A percentile compares a stretch with the other conserved stretches of the same genome.
These are phyloP conservation scores for Bombus fervidus DNA, from an alignment of 1,140 invertebrate species.

Conservation along the genomic window DNA sequence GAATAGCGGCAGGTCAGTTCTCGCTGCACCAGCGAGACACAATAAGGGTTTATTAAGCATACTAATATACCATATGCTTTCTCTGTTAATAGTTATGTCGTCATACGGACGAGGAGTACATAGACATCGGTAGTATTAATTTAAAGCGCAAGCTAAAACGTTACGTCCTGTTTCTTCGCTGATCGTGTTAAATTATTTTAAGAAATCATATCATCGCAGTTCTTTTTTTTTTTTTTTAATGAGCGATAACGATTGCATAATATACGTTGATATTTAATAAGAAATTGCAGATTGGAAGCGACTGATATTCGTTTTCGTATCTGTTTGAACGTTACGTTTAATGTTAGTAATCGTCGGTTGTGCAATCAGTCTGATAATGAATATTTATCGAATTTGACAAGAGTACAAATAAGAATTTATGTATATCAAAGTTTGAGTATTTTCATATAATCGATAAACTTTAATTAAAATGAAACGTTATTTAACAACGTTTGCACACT, in stretches of 20 bases:
- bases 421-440: too few species aligned
- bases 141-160: not conserved
- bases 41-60: conserved; percentile 55
- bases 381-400: not conserved
- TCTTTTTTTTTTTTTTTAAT: not conserved
- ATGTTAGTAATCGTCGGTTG: not conserved
- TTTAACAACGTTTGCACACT: too few species aligned
- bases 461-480: too few species aligned
- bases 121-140: too few species aligned
- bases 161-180: not conserved
- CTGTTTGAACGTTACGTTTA: not conserved
- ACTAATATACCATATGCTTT: conserved; percentile 42
- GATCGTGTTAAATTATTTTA: not conserved
- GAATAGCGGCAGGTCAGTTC: conserved; percentile 35
- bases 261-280: not conserved
- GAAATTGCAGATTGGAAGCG: not conserved
- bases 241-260: not conserved
- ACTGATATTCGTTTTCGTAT: not conserved
- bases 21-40: conserved; percentile 26
- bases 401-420: not conserved
- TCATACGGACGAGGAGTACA: not conserved
- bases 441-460: too few species aligned
- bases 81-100: conserved; percentile 28
- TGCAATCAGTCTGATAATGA: not conserved
- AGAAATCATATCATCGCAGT: not conserved